Evolutionary conservation across 2,113 vertebrate genomes (phyloP).

Genomic region (Eurypyga helias): DNA sequence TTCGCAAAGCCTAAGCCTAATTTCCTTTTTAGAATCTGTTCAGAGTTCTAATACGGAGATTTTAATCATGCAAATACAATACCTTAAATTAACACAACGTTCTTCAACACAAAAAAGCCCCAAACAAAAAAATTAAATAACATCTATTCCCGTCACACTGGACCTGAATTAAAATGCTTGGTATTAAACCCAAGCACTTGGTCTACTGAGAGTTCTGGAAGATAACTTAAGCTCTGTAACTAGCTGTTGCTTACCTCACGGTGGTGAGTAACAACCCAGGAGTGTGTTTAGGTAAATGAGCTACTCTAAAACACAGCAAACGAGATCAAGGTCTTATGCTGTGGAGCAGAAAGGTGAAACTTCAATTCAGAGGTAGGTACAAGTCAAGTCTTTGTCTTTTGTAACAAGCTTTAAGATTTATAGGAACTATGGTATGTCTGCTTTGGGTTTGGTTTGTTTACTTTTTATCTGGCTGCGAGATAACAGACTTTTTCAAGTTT

Average conservation of each 20-base stretch:
- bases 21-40: neutral
- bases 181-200: neutral
- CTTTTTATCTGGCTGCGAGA: neutral
- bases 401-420: neutral
- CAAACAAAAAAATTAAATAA: neutral
- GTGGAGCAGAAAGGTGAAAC: neutral
- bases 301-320: neutral
- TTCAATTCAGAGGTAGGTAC: constrained; percentile 30
- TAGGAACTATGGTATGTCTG: neutral
- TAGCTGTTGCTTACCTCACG: neutral
- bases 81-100: neutral
- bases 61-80: neutral
- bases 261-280: neutral
- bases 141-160: neutral
- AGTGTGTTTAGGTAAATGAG: neutral
- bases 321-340: neutral
- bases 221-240: neutral
- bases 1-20: neutral
- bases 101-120: neutral
- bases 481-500: neutral
- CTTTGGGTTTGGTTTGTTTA: neutral
- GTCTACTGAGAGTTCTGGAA: neutral
- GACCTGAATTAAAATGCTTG: neutral
- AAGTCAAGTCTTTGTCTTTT: neutral
- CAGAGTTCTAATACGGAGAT: neutral